Percentiles rank a stretch among this genome's conserved stretches.
These are phyloP conservation scores for Phoxinus phoxinus DNA, from an alignment of 2,113 vertebrate species.

Conservation along the genomic window DNA sequence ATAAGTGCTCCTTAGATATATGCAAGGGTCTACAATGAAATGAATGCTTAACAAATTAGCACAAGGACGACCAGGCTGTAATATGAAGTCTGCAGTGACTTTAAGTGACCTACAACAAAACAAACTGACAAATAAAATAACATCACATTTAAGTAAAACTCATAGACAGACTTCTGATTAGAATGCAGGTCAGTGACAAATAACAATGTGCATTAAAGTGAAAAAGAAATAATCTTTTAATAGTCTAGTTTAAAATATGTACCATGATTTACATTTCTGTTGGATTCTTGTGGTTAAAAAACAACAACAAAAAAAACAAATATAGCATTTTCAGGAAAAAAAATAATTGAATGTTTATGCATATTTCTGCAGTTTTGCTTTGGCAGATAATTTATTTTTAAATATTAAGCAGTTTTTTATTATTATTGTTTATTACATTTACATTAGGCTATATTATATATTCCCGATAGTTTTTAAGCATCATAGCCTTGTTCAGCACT, in stretches of 20 bases:
- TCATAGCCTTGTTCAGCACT: not conserved
- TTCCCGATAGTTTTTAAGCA: not conserved
- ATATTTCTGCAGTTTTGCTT: too few species aligned
- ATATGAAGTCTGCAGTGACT: not conserved
- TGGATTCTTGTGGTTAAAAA: not conserved
- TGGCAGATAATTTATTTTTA: too few species aligned
- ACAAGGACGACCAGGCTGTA: not conserved
- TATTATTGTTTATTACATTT: too few species aligned
- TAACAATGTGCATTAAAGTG: not conserved
- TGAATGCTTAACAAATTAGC: not conserved
- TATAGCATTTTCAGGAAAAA: too few species aligned
- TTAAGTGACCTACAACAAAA: constrained; percentile 1
- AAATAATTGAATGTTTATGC: too few species aligned
- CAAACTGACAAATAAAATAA: not conserved
- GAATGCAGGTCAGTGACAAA: not conserved
- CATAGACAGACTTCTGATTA: not conserved
- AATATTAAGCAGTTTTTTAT: too few species aligned
- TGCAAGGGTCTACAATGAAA: not conserved
- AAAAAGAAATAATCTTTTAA: not conserved
- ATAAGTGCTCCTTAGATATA: not conserved
- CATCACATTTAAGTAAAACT: not conserved
- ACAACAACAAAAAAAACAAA: not conserved
- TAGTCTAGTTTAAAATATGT: not conserved
- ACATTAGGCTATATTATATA: too few species aligned
- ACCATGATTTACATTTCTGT: not conserved